Base-by-base conservation (phyloP, 2,888 invertebrate species). In the Gandaritis pyraliata region DNA sequence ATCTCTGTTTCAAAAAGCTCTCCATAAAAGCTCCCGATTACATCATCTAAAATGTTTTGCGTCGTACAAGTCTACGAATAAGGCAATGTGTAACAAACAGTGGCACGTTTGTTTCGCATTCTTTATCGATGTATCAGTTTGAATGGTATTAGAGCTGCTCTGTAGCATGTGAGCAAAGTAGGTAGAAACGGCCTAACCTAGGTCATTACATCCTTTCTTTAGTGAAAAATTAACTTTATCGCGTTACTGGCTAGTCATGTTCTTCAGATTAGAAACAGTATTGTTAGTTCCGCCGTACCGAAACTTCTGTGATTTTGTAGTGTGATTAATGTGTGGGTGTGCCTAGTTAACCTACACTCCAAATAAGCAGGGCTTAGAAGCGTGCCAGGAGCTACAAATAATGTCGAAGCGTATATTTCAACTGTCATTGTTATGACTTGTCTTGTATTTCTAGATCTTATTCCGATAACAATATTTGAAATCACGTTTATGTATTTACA, bases 61-160 rank as follows among this genome's bases (percentile, higher is more conserved):
- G 61, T 74, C 69, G 66, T 68, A 69, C 66, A 54, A 69, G 65
- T 72, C 68, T 70, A 71, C 73, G 70, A 75, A 73, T 75, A 77
- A 72, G 74, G 75, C 69, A 70, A 72, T 74, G 74, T 81, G 76
- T 76, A 73, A 68, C 72, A 73, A 82, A 76, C 75, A 78, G 73
- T 70, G 72, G 76, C 72, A 73, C 71, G 75, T 73, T 74, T 77
- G 74, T 74, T 70, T 72, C 73, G 75, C 80, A 86, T 85, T 84
- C 82, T 74, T 75, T 71, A 69, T 68, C 72, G 76, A 80, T 82
- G 80, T 80, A 82, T 84, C 81, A 80, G 69, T 59, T 54, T 55
- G 43, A 57, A 61, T 56, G 61, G 65, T 67, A 68, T 58, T 58
- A 61, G 59, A 66, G 57, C 59, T 59, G 65, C 39, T 54, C 45